Evolutionary conservation across 2,888 invertebrate genomes (phyloP), one percentile per base, ranked within the genome.

Genomic region (Melieria picta): DNA sequence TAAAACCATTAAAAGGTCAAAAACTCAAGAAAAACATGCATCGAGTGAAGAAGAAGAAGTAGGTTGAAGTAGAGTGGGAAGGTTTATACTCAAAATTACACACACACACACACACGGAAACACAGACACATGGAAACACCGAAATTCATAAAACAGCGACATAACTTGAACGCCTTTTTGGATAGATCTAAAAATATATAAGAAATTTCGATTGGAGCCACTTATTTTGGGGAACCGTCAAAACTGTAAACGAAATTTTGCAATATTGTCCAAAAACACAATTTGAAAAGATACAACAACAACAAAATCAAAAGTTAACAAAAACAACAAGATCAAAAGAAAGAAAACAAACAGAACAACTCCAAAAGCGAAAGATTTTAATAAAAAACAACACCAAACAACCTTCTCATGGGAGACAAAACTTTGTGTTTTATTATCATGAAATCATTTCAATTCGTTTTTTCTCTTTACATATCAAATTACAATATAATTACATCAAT

Each of bases 351-450:
- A 65, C 55, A 56, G 13, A 55, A 55, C 42, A 52, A 11, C 11
- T n/a, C 13, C 13, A 61, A 50, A 52, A 9, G 45, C 57, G 55
- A 45, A 65, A 47, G 5, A 65, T 13, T 13, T 56, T 16, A 56
- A 65, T 56, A 65, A 56, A 65, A 56, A 56, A 16, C n/a, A 65
- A 55, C 45, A 55, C 13, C 43, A 65, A 46, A 66, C 48, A 67
- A 58, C 67, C 67, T 67, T 67, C 67, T 67, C 58, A 67, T 58
- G 67, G 67, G 67, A 16, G 60, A 65, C 5, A 5, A 60, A 30
- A 30, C 3, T 30, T 13, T 13, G 56, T 16, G 43, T 65, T 65
- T 65, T 57, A 57, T 65, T 65, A 30, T 30, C 30, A 30, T 30
- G 30, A 30, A 30, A 30, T 30, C 30, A 30, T 30, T 30, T 30